Evolutionary conservation across 2,113 vertebrate species (phyloP), one percentile per base, ranked within the genome.

Genomic region (Phyllostomus discolor): DNA sequence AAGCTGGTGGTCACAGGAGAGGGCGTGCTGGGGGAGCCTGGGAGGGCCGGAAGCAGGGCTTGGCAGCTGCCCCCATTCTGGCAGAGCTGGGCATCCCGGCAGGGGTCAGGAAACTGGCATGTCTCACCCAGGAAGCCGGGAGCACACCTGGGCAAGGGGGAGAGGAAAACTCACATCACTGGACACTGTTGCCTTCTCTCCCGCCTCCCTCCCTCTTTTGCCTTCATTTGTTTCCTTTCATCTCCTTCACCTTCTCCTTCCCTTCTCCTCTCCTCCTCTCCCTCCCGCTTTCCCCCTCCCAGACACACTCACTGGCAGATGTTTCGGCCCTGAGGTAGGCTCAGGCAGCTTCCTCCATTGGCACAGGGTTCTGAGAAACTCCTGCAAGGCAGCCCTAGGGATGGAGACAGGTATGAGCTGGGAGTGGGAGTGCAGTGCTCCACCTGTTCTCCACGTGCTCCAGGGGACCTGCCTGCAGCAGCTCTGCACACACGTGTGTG

Each of bases 41-140:
- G 28, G 7, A 81, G 22, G 9, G 35, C 5, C 7, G 95, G 91
- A 7, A 81, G 87, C 48, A 89, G 72, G 26, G 79, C n/a, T 8
- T 86, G 83, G 52, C 98, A 98, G 33, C 96, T 97, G 66, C 98
- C 98, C 2, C 97, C 97, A 8, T 98, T 98, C 82, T 96, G 92
- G 88, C 98, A 98, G 59, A 82, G 95, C 62, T 88, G 81, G 52
- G 78, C 38, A 35, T 67, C 78, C 52, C n/a, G 22, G 88, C 98
- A 98, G 82, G 98, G 98, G 64, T 98, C 98, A 33, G 67, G 43
- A 86, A 97, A 87, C 93, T 98, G 97, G 90, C 98, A 98, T 1
- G 38, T 95, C 46, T 98, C 97, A 7, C 98, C 98, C 76, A 97
- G 52, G 67, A 98, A 98, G 66, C 97, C 97, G 8, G 95, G 90